Base-by-base conservation (phyloP, 1,140 invertebrate species). In the Nebria ingens region DNA sequence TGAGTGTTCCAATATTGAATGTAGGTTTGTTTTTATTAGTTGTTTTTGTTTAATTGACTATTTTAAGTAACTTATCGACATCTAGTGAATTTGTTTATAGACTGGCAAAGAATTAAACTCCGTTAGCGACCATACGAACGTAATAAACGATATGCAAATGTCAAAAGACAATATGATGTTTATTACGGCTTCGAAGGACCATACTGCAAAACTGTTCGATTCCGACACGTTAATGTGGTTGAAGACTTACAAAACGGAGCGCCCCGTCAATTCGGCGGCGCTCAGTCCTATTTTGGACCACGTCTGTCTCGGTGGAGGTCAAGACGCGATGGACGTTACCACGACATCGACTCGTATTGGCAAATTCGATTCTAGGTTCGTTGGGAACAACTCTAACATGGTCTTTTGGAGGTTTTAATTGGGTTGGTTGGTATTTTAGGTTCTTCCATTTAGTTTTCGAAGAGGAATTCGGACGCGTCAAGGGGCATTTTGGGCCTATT, bases 391-490 rank as follows among this genome's bases (percentile, higher is more conserved):
- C n/a, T n/a, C n/a, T n/a, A n/a, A n/a, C n/a, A n/a, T n/a, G n/a
- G n/a, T n/a, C n/a, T n/a, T n/a, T n/a, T n/a, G n/a, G n/a, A n/a
- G n/a, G n/a, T n/a, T n/a, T n/a, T n/a, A n/a, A n/a, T n/a, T n/a
- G n/a, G n/a, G n/a, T n/a, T n/a, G n/a, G n/a, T n/a, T 45, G 40
- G 3, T 45, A 12, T 71, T 91, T 94, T 2, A 79, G 95, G 49
- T 97, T 99, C 73, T 99, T 91, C 80, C 96, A 99, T 74, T 72
- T 98, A 45, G 86, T 99, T n/a, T 99, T 97, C 71, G 97, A 99
- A 76, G 96, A 99, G 74, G 97, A 99, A 74, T 99, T 99, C 74
- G 97, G 87, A 0, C 76, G 95, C 54, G 86, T 99, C 0, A 99
- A 99, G 72, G 97, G 96, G 51, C 97, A 99, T 77, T 99, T 99